Percentiles rank a stretch among this genome's conserved stretches.
phyloP scores from a whole-genome alignment of 2,888 invertebrate genomes.

The Antheraea assamensis region DNA sequence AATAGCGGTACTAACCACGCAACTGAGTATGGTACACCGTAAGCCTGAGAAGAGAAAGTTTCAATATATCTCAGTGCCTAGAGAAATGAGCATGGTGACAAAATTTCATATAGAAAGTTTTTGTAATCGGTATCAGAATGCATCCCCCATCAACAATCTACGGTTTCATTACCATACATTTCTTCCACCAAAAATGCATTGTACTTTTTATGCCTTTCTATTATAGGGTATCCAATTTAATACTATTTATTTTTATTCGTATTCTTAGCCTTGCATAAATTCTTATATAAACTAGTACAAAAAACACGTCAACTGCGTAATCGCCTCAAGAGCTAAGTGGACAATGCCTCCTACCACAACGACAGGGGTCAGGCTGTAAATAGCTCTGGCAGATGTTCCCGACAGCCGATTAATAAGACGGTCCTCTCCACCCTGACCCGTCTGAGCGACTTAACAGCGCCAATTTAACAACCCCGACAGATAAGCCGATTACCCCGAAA shows the following conservation, averaged over 20 bases:
- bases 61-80: too few species aligned
- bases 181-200: not conserved
- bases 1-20: too few species aligned
- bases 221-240: too few species aligned
- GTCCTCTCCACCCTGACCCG: constrained; percentile 32
- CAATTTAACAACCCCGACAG: constrained; percentile 63
- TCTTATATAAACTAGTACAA: not conserved
- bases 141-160: not conserved
- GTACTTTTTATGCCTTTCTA: not conserved
- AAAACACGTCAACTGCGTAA: not conserved
- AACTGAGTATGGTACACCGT: too few species aligned
- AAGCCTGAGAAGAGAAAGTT: too few species aligned
- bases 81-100: too few species aligned
- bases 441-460: constrained; percentile 58
- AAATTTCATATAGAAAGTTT: too few species aligned
- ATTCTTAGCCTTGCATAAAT: not conserved
- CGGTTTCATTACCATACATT: not conserved
- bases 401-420: constrained; percentile 81
- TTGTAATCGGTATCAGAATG: too few species aligned
- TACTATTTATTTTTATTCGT: too few species aligned
- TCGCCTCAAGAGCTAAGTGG: constrained; percentile 53
- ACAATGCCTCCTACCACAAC: constrained; percentile 49
- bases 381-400: constrained; percentile 74
- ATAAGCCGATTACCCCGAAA: constrained; percentile 65
- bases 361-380: constrained; percentile 63